Percentiles rank a stretch among this genome's conserved stretches.
phyloP scores from a whole-genome alignment of 2,113 vertebrate species.

The Crotophaga sulcirostris region DNA sequence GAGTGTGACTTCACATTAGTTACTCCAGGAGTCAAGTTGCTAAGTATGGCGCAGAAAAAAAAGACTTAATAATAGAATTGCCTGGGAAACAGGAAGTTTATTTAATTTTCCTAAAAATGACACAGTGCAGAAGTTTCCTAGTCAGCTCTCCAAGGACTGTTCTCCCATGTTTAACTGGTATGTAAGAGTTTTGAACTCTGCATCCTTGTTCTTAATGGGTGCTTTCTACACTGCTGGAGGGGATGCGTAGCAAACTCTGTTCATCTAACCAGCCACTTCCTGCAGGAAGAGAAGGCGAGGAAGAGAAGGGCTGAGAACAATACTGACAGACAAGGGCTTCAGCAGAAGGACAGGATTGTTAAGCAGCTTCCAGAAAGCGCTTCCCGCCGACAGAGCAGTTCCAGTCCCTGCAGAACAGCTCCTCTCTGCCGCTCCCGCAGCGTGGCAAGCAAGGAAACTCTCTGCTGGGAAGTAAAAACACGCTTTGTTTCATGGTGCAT shows the following conservation, averaged over 20 bases:
- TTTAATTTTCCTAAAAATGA: background rate
- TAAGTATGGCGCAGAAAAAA: background rate
- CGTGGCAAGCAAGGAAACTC: background rate
- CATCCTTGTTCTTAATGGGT: background rate
- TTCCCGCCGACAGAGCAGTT: background rate
- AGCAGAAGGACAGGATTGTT: slow-evolving; percentile 5
- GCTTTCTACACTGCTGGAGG: background rate
- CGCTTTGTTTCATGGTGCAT: background rate
- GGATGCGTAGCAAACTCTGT: background rate
- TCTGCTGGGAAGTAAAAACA: background rate
- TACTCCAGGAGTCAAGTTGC: background rate
- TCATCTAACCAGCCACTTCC: background rate
- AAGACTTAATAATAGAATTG: slow-evolving; percentile 33
- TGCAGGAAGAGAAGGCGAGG: background rate
- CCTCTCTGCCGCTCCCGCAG: background rate
- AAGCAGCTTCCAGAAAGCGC: background rate
- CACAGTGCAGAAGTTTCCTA: background rate
- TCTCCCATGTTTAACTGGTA: background rate
- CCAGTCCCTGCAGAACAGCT: background rate
- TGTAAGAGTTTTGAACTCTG: background rate
- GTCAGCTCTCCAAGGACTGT: background rate
- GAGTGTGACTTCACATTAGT: background rate
- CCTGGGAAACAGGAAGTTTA: slow-evolving; percentile 51
- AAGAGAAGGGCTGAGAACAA: background rate
- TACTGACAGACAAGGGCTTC: background rate